Conservation (phyloP, 2,113 vertebrate genomes). For the Syrmaticus mikado region DNA sequence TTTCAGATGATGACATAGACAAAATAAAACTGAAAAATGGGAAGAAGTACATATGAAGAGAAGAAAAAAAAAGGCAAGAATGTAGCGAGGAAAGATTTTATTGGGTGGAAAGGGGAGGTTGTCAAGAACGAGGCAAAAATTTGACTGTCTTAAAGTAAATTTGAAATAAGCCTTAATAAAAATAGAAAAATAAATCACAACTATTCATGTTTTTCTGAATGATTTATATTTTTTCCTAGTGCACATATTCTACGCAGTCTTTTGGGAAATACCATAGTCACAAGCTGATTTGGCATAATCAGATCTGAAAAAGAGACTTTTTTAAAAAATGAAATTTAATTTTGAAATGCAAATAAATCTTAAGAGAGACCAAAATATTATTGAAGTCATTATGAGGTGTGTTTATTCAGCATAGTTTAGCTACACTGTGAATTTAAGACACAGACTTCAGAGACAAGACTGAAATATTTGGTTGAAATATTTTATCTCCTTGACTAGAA, state of each 20-base stretch:
- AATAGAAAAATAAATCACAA: neutral
- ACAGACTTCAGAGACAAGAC: neutral
- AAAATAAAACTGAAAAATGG: neutral
- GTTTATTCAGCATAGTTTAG: neutral
- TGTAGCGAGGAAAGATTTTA: neutral
- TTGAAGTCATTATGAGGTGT: neutral
- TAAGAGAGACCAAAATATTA: neutral
- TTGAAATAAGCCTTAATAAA: slow-evolving; percentile 10
- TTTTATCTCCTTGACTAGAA: neutral
- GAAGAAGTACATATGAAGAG: neutral
- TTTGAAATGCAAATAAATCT: slow-evolving; percentile 11
- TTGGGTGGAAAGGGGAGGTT: neutral
- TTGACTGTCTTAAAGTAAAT: neutral
- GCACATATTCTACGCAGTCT: neutral
- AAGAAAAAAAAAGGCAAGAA: neutral
- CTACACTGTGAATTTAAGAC: neutral
- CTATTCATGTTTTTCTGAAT: neutral
- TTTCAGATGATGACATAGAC: neutral
- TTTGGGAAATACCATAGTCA: neutral
- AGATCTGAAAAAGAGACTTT: neutral
- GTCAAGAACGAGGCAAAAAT: neutral
- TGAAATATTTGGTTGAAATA: neutral
- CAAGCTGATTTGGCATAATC: neutral
- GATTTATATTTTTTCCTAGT: neutral
- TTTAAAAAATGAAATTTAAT: neutral